Evolutionary conservation across 2,113 vertebrate species (phyloP).

Genomic region (Cromileptes altivelis): DNA sequence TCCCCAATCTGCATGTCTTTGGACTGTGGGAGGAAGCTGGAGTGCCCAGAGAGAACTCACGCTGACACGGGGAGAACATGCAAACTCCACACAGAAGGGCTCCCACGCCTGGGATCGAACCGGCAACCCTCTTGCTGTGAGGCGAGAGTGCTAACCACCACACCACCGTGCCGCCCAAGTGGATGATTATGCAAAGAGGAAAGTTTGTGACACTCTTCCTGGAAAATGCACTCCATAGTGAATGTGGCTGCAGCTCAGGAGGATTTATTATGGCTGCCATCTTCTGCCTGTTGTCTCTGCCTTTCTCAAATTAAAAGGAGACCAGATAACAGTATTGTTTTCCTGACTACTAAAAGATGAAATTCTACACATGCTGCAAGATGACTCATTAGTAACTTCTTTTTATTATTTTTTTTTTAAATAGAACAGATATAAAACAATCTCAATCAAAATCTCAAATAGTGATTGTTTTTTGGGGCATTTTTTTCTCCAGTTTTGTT

Average conservation of each 20-base stretch:
- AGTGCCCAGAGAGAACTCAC: too few relatives aligned
- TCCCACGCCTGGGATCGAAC: too few relatives aligned
- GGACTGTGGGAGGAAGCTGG: too few relatives aligned
- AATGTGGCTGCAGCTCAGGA: constrained; percentile 23
- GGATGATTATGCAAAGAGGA: background rate
- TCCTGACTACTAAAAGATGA: constrained; percentile 2
- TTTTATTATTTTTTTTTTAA: too few relatives aligned
- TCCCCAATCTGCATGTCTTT: too few relatives aligned
- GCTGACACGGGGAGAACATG: too few relatives aligned
- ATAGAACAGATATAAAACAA: too few relatives aligned
- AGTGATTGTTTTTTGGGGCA: background rate
- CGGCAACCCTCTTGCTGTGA: too few relatives aligned
- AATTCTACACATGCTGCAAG: background rate
- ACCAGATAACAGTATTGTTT: background rate
- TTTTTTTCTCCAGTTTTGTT: background rate
- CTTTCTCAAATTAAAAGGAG: constrained; percentile 10
- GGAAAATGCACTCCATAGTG: background rate
- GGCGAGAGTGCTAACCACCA: too few relatives aligned
- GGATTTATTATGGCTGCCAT: constrained; percentile 20
- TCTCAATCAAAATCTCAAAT: background rate
- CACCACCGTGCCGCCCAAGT: too few relatives aligned
- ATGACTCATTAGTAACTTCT: background rate
- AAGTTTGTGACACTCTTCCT: background rate
- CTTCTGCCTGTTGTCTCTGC: constrained; percentile 6
- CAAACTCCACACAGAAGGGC: too few relatives aligned